phyloP scores from a whole-genome alignment of 2,113 vertebrate species.

The Melierax canorus region DNA sequence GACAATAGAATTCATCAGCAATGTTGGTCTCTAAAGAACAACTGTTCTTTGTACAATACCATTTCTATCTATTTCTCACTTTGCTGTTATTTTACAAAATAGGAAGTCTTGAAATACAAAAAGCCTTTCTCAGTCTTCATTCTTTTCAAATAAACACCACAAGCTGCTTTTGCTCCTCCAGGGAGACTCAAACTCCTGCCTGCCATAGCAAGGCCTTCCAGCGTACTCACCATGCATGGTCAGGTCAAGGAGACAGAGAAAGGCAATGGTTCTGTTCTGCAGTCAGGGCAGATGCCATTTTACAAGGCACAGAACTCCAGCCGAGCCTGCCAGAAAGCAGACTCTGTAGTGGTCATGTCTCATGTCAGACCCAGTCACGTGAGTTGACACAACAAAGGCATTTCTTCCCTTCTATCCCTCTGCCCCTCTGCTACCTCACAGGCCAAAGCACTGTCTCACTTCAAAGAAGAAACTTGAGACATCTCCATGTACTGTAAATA shows the following conservation, averaged over 20 bases:
- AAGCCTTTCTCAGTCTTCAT: not conserved
- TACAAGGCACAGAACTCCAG: not conserved
- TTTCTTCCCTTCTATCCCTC: not conserved
- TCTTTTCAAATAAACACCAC: not conserved
- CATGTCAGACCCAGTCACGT: not conserved
- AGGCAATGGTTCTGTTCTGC: not conserved
- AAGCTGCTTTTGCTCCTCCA: not conserved
- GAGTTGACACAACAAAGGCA: not conserved
- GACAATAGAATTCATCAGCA: not conserved
- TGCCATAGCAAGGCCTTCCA: not conserved
- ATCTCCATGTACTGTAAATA: conserved; percentile 35
- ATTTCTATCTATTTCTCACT: not conserved
- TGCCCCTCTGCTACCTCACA: not conserved
- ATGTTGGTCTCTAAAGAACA: not conserved
- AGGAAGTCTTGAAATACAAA: not conserved
- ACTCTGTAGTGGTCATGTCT: not conserved
- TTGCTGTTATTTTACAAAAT: not conserved
- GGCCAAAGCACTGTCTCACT: not conserved
- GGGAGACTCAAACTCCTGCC: not conserved
- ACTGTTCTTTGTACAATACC: not conserved
- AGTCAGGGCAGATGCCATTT: not conserved
- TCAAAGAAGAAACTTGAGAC: conserved; percentile 30
- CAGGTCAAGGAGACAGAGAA: not conserved
- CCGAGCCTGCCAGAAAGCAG: not conserved
- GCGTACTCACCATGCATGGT: not conserved